Conservation (phyloP, 1,140 invertebrate genomes). For the Diplogasteroides magnus region DNA sequence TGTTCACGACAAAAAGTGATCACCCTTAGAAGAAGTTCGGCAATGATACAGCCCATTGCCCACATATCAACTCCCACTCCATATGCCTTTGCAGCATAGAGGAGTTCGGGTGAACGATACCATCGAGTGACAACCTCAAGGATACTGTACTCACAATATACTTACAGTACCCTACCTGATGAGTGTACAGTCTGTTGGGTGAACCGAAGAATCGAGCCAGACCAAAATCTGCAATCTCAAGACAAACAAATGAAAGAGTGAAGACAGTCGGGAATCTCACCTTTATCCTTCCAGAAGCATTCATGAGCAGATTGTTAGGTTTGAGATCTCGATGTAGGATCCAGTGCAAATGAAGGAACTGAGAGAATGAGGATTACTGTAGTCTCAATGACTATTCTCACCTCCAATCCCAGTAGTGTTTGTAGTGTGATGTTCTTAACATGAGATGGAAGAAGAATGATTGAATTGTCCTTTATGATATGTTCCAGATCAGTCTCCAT, state of each 20-base stretch:
- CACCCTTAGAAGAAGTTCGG: conserved; percentile 78
- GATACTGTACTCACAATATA: background rate
- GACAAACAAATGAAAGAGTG: conserved; percentile 7
- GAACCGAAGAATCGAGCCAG: conserved; percentile 93
- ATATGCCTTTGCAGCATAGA: conserved; percentile 91
- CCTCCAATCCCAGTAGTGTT: conserved; percentile 83
- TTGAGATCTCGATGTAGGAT: conserved; percentile 95
- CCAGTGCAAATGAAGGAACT: conserved; percentile 88
- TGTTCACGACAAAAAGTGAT: background rate
- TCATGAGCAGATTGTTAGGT: conserved; percentile 94
- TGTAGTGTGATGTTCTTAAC: conserved; percentile 94
- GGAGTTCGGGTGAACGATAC: conserved; percentile 74
- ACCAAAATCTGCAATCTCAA: conserved; percentile 81
- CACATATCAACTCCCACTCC: conserved; percentile 95
- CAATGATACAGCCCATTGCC: conserved; percentile 95
- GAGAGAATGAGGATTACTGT: background rate
- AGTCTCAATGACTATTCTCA: no score
- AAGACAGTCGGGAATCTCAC: conserved; percentile 60
- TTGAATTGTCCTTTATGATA: conserved; percentile 65
- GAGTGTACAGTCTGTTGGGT: conserved; percentile 88
- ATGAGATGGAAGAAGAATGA: conserved; percentile 82
- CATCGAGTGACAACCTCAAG: conserved; percentile 75
- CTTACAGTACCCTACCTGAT: no score
- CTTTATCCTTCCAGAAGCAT: conserved; percentile 83
- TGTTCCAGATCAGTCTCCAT: conserved; percentile 94